Evolutionary conservation across 2,797 vertebrate species (phyloP).

Genomic region (Peromyscus nudipes): DNA sequence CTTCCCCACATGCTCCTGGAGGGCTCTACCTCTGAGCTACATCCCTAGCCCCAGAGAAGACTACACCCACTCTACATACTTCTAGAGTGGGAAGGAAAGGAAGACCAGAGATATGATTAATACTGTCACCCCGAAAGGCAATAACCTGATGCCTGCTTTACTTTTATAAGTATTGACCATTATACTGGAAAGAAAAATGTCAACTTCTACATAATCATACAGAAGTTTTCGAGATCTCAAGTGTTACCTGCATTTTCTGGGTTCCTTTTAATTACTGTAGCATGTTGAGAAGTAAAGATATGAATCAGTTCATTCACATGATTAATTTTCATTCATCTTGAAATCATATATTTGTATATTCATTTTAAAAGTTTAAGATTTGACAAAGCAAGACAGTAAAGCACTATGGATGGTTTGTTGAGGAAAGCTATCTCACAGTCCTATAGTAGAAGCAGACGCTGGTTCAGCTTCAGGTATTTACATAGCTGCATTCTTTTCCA

Average conservation of each 20-base stretch:
- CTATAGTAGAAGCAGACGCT: neutral
- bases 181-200: neutral
- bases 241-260: neutral
- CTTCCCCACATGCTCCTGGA: neutral
- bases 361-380: slow-evolving; percentile 12
- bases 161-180: neutral
- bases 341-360: slow-evolving; percentile 4
- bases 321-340: slow-evolving; percentile 48
- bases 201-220: neutral
- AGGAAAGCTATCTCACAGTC: slow-evolving; percentile 73
- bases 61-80: too few relatives aligned
- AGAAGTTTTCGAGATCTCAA: neutral
- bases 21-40: neutral
- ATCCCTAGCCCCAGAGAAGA: neutral
- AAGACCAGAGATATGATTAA: neutral
- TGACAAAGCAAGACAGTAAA: slow-evolving; percentile 79
- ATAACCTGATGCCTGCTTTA: neutral
- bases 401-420: slow-evolving; percentile 76
- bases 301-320: neutral
- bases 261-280: neutral
- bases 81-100: neutral
- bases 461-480: neutral
- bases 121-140: neutral
- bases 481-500: slow-evolving; percentile 77
- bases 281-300: neutral